Conservation (phyloP, 37 sponge, comb jelly and placozoan genomes). For the Mnemiopsis leidyi region DNA sequence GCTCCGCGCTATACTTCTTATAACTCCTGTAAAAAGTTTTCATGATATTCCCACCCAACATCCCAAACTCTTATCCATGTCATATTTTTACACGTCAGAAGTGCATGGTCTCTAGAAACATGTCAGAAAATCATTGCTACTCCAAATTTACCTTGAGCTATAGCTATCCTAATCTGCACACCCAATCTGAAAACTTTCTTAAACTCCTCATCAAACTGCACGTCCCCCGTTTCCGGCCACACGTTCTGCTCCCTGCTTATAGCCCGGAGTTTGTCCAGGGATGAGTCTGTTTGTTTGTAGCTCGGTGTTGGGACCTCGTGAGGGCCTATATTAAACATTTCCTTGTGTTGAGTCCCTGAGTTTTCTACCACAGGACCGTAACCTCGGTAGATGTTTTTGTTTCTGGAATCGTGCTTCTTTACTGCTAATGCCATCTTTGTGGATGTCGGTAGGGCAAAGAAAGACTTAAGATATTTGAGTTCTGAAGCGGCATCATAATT, state of each 20-base stretch:
- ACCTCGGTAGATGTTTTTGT: slow-evolving; percentile 21
- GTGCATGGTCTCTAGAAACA: too few species aligned
- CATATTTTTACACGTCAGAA: too few species aligned
- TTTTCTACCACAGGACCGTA: slow-evolving; percentile 37
- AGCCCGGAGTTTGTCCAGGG: not conserved
- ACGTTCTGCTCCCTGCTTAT: slow-evolving; percentile 6
- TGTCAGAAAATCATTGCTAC: too few species aligned
- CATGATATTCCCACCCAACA: too few species aligned
- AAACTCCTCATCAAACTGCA: slow-evolving; percentile 1
- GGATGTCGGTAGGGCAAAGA: not conserved
- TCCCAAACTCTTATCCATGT: too few species aligned
- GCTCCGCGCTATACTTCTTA: not conserved
- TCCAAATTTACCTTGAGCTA: not conserved
- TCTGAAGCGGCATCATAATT: not conserved
- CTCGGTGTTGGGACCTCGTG: not conserved
- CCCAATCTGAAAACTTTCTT: not conserved
- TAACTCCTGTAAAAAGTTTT: not conserved
- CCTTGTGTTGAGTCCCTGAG: slow-evolving; percentile 10
- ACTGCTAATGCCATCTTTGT: slow-evolving; percentile 30
- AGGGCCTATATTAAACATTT: slow-evolving; percentile 56
- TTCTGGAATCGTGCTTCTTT: slow-evolving; percentile 1
- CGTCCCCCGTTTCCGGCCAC: slow-evolving; percentile 37
- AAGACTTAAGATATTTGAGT: not conserved
- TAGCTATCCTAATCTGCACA: not conserved
- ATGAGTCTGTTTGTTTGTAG: not conserved